phyloP scores from a whole-genome alignment of 1,140 invertebrate species.

The Wasmannia auropunctata region DNA sequence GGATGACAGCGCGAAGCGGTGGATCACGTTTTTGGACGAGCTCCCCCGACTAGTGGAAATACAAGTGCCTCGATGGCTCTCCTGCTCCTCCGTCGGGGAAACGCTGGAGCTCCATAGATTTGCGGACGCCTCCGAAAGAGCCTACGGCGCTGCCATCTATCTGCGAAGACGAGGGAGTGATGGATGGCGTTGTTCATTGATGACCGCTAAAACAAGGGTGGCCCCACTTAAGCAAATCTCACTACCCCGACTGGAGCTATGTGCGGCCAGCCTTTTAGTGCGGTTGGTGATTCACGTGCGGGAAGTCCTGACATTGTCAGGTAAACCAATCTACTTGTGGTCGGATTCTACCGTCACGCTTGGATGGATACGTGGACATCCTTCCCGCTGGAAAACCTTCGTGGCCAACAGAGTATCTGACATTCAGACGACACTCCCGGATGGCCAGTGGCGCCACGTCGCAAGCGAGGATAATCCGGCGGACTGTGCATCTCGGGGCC shows the following conservation, averaged over 20 bases:
- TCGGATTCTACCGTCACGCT: background rate
- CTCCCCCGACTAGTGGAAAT: background rate
- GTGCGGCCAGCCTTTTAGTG: too few species aligned
- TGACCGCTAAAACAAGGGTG: too few species aligned
- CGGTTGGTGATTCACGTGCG: too few species aligned
- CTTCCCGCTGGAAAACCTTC: background rate
- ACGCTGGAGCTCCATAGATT: background rate
- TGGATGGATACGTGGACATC: background rate
- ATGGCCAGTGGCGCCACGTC: background rate
- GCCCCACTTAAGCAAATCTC: too few species aligned
- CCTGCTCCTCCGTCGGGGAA: too few species aligned
- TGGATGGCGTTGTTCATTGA: too few species aligned
- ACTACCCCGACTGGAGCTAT: too few species aligned
- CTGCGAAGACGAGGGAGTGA: background rate
- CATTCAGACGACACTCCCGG: background rate
- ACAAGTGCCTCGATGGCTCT: background rate
- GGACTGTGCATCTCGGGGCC: background rate
- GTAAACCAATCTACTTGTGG: background rate
- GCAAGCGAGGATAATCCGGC: background rate
- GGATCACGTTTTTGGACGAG: background rate
- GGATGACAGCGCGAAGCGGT: background rate
- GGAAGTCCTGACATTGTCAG: background rate
- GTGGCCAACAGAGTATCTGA: background rate
- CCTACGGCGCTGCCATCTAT: background rate
- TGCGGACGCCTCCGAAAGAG: background rate